Base-by-base conservation (phyloP, 2,888 invertebrate species). In the Pegoplata infirma region DNA sequence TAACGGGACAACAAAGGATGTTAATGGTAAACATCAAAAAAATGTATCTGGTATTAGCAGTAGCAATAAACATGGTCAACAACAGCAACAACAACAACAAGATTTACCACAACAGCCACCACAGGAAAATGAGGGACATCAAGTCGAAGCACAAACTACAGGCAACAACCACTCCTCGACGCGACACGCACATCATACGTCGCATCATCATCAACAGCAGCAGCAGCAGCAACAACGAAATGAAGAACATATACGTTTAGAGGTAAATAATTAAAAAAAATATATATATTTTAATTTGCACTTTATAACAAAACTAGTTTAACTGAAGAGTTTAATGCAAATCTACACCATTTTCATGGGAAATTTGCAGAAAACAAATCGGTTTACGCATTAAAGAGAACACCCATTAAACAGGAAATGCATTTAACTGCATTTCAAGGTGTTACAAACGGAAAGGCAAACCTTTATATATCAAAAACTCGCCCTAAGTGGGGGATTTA, bases 191-290 rank as follows among this genome's bases (percentile, higher is more conserved):
- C 76, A 80, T 46, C 79, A 81, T 69, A 46, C 77, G n/a, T n/a
- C n/a, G 25, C 81, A 76, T 19, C 47, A 49, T 46, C 75, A 75
- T 14, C 51, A 73, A 1, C 58, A 61, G 0, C 72, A 63, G 32
- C 78, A 80, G 40, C 80, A 80, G 40, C 81, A 76, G 7, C 82
- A 78, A 36, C 81, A 77, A 44, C 82, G 80, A 46, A 80, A 83
- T 63, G 84, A 88, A 63, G 88, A 89, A 67, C 88, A 88, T 76
- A 88, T 89, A 76, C 87, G 88, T 63, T 82, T 89, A 77, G 89
- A 89, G 88, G 89, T 89, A 81, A 86, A 85, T 85, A 21, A 19
- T 14, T 19, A 47, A 12, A 40, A n/a, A n/a, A n/a, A n/a, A n/a
- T n/a, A n/a, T n/a, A n/a, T n/a, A n/a, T n/a, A n/a, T n/a, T n/a